Percentiles rank a stretch among this genome's conserved stretches.
Evolutionary conservation across 92 coral and sea anemone genomes (phyloP).

Genomic region (Anthopleura xanthogrammica): DNA sequence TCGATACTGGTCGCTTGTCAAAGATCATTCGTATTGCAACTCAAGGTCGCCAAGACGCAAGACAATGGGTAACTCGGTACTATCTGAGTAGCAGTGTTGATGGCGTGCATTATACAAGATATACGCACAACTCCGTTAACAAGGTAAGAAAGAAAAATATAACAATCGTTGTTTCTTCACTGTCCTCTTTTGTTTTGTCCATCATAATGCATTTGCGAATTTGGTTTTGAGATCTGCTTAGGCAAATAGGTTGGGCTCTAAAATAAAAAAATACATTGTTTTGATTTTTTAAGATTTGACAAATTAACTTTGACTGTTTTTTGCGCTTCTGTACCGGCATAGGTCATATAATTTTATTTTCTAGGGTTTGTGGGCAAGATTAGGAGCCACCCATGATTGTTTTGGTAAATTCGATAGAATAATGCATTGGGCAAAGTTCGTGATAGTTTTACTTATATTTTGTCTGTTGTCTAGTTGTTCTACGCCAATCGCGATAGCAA

Average conservation of each 20-base stretch:
- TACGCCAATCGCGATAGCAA: conserved; percentile 64
- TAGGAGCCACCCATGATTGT: too few species aligned
- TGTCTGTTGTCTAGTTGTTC: conserved; percentile 45
- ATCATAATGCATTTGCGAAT: too few species aligned
- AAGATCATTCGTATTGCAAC: conserved; percentile 76
- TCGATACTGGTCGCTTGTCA: conserved; percentile 59
- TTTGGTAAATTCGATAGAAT: too few species aligned
- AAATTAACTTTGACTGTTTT: too few species aligned
- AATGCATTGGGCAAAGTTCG: too few species aligned
- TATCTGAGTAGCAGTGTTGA: conserved; percentile 66
- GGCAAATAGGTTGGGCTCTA: too few species aligned
- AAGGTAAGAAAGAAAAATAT: conserved; percentile 31
- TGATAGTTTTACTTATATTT: neutral
- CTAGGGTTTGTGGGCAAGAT: neutral
- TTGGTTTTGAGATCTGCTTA: too few species aligned
- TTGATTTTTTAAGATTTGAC: too few species aligned
- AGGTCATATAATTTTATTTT: too few species aligned
- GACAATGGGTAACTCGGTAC: conserved; percentile 67
- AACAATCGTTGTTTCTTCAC: too few species aligned
- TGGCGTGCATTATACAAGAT: conserved; percentile 63
- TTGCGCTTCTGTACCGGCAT: neutral
- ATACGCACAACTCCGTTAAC: conserved; percentile 58
- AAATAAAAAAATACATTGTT: too few species aligned
- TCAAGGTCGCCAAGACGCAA: conserved; percentile 65
- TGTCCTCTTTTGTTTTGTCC: too few species aligned